A percentile compares a stretch with the other conserved stretches of the same genome.
phyloP scores from a whole-genome alignment of 2,888 invertebrate species.

The Erpobdella octoculata region DNA sequence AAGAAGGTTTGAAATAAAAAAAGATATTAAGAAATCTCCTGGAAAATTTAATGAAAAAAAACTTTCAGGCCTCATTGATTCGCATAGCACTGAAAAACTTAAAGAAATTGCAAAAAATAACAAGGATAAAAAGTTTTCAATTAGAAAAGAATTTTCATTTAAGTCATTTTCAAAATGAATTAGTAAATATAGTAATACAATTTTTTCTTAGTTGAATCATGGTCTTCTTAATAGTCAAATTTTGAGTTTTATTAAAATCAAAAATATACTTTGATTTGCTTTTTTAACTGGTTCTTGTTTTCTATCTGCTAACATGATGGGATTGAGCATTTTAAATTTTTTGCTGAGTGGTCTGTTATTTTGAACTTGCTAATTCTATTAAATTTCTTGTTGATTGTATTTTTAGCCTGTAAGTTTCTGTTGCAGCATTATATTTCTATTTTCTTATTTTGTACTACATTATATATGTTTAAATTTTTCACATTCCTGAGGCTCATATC shows the following conservation, averaged over 20 bases:
- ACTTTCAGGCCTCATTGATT: neutral
- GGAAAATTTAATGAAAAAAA: neutral
- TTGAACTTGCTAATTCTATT: no score
- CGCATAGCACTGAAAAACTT: neutral
- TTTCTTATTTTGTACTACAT: no score
- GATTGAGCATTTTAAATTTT: no score
- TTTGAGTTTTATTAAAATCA: neutral
- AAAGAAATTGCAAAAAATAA: no score
- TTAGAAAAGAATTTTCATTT: slow-evolving; percentile 16
- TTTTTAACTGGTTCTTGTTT: no score
- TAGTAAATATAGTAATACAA: neutral
- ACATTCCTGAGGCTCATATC: no score
- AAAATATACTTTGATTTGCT: slow-evolving; percentile 1
- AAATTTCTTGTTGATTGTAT: no score
- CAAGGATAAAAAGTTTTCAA: neutral
- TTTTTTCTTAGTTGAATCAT: neutral
- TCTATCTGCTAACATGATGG: no score
- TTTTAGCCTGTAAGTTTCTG: no score
- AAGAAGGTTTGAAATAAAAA: slow-evolving; percentile 1
- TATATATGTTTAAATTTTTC: no score
- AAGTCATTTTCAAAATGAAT: slow-evolving; percentile 10
- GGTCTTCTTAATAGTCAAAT: neutral
- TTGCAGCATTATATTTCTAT: no score
- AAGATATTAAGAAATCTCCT: slow-evolving; percentile 1
- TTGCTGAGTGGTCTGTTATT: no score